These are phyloP conservation scores for Phengaris alcon DNA, from an alignment of 2,888 invertebrate species.

Conservation along the genomic window DNA sequence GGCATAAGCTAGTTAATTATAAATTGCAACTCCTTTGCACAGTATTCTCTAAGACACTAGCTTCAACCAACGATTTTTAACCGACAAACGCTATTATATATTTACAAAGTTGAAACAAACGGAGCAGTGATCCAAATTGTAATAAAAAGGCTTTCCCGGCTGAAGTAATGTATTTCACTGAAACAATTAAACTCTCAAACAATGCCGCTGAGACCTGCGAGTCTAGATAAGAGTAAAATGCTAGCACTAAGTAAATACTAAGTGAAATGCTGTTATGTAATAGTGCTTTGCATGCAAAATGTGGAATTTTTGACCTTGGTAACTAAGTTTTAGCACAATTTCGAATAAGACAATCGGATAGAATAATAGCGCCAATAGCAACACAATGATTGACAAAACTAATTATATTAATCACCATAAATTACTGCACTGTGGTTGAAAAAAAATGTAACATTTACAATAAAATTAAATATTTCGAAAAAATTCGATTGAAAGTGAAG, in stretches of 20 bases:
- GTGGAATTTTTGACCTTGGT: background rate
- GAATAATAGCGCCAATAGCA: no score
- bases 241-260: background rate
- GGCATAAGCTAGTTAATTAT: background rate
- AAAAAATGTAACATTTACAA: no score
- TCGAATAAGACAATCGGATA: no score
- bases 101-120: conserved; percentile 7
- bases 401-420: no score
- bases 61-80: no score
- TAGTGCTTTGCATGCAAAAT: background rate
- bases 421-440: no score
- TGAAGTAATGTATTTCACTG: background rate
- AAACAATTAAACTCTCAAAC: conserved; percentile 25
- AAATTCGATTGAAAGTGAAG: no score
- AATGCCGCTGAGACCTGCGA: conserved; percentile 3
- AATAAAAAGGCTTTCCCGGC: background rate
- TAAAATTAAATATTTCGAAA: no score
- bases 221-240: background rate
- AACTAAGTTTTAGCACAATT: background rate
- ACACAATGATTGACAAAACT: no score
- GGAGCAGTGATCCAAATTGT: conserved; percentile 7
- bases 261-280: background rate
- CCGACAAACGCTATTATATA: background rate
- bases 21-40: background rate
- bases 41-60: background rate